A percentile compares a stretch with the other conserved stretches of the same genome.
Evolutionary conservation across 1,140 invertebrate genomes (phyloP).

Genomic region (Caerostris extrusa): DNA sequence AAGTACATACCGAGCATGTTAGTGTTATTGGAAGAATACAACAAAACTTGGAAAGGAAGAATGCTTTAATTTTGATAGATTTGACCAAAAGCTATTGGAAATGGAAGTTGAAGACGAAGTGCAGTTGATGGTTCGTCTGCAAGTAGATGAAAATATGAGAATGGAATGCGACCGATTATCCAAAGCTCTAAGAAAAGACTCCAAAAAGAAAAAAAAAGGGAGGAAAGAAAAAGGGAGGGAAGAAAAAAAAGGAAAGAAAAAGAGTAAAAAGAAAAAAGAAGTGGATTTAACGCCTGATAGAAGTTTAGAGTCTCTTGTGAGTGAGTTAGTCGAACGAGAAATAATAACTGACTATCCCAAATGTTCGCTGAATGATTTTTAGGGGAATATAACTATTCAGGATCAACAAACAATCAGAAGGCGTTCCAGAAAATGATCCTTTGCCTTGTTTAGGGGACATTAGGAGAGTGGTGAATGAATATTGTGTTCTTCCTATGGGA

Average conservation of each 20-base stretch:
- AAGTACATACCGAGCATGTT: constrained; percentile 32
- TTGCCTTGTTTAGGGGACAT: constrained; percentile 89
- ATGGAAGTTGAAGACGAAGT: constrained; percentile 47
- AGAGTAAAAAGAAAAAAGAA: constrained; percentile 94
- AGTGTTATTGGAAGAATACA: constrained; percentile 21
- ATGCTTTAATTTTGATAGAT: constrained; percentile 9
- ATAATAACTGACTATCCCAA: constrained; percentile 83
- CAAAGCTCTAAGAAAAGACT: constrained; percentile 10
- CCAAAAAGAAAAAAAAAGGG: constrained; percentile 12
- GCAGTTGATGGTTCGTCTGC: neutral
- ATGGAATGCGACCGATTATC: neutral
- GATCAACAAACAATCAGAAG: neutral
- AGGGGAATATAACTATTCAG: constrained; percentile 60
- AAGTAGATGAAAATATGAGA: constrained; percentile 67
- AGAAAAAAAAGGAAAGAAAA: constrained; percentile 83
- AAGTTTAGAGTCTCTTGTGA: constrained; percentile 93
- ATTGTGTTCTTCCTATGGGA: constrained; percentile 91
- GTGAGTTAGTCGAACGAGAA: constrained; percentile 93
- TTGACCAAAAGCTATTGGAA: neutral
- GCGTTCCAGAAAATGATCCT: constrained; percentile 83
- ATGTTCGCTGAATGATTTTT: constrained; percentile 3
- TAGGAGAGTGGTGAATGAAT: constrained; percentile 91
- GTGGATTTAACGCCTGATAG: constrained; percentile 97
- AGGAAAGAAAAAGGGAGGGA: constrained; percentile 83
- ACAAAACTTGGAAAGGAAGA: constrained; percentile 22